phyloP scores from a whole-genome alignment of 2,888 invertebrate species.

The Pyrrhosoma nymphula region DNA sequence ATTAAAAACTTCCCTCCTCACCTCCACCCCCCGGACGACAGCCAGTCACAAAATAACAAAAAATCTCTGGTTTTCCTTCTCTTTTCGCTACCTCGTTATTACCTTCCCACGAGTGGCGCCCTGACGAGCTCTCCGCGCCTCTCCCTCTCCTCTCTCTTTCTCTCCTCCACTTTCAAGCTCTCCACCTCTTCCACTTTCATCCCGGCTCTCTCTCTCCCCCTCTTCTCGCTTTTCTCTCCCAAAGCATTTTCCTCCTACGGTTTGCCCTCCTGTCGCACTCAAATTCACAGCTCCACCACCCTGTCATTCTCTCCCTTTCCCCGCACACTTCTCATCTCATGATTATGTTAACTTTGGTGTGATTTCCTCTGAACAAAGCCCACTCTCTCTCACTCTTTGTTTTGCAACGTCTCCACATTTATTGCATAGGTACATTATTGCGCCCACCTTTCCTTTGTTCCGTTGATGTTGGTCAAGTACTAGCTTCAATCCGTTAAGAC shows the following conservation, averaged over 20 bases:
- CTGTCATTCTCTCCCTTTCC: no score
- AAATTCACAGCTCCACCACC: no score
- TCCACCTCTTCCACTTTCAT: background rate
- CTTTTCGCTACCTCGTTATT: slow-evolving; percentile 47
- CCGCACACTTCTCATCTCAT: no score
- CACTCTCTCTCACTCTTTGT: background rate
- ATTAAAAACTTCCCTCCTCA: slow-evolving; percentile 55
- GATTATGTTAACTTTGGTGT: background rate
- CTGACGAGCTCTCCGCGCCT: background rate
- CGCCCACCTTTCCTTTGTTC: background rate
- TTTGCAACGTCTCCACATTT: background rate
- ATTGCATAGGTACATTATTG: no score
- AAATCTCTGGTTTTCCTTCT: background rate
- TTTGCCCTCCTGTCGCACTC: background rate
- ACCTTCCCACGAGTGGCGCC: slow-evolving; percentile 38
- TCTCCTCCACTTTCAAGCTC: no score
- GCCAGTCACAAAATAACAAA: slow-evolving; percentile 33
- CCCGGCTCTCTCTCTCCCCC: background rate
- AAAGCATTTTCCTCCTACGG: background rate
- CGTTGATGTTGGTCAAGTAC: no score
- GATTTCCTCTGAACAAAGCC: background rate
- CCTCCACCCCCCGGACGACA: background rate
- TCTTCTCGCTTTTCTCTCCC: background rate
- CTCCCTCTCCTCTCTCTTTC: background rate
- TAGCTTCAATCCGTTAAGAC: no score